phyloP scores from a whole-genome alignment of 2,113 vertebrate species.

The Cyprinodon brontotheroides region DNA sequence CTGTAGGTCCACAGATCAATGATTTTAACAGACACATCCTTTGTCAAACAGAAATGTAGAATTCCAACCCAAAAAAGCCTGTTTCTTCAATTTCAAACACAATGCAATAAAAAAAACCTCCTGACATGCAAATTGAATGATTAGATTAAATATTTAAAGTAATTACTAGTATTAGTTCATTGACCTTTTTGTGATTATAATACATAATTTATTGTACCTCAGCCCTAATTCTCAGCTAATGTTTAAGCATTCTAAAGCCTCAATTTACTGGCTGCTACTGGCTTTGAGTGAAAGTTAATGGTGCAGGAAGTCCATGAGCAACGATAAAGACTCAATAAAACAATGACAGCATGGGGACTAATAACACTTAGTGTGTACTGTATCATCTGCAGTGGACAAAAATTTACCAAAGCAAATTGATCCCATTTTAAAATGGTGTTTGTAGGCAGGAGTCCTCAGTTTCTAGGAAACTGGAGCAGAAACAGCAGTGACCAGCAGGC shows the following conservation, averaged over 20 bases:
- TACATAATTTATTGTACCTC: neutral
- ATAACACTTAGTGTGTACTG: neutral
- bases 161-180: neutral
- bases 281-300: conserved; percentile 1
- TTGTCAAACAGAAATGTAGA: neutral
- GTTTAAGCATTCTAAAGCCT: neutral
- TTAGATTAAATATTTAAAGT: conserved; percentile 15
- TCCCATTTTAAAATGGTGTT: conserved; percentile 21
- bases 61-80: too few species aligned
- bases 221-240: neutral
- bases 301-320: neutral
- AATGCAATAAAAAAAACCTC: neutral
- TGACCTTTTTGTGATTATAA: neutral
- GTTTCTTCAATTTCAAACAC: neutral
- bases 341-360: neutral
- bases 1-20: neutral
- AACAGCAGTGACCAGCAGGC: conserved; percentile 16
- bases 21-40: neutral
- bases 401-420: conserved; percentile 4
- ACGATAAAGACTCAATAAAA: neutral
- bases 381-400: neutral
- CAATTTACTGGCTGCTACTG: neutral
- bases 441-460: conserved; percentile 26
- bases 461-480: conserved; percentile 38
- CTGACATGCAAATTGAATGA: conserved; percentile 3